Evolutionary conservation across 2,797 vertebrate genomes (phyloP), one percentile per base, ranked within the genome.

Genomic region (Ambastaia sidthimunki): DNA sequence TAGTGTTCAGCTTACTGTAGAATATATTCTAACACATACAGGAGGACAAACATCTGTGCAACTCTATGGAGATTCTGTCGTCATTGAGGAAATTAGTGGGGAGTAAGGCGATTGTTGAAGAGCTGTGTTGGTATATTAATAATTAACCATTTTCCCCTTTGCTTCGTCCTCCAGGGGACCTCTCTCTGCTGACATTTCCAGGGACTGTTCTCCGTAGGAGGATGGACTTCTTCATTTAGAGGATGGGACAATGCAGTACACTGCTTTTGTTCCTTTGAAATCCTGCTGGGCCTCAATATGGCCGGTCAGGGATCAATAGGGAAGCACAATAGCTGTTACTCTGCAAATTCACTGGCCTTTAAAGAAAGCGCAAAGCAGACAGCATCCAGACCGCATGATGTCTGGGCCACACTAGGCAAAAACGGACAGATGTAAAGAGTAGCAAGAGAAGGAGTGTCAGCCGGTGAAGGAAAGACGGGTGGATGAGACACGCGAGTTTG

Each of bases 211-310:
- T 75, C 82, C 16, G 67, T 63, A 73, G 81, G 80, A 87, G 81
- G 83, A 86, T 44, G 73, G 81, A 87, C 88, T 85, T 88, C 88
- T 91, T 86, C 86, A 89, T 88, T 89, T 88, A 83, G 85, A 86
- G 80, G 68, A 31, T 28, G 71, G 85, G 84, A 84, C 86, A 87
- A 86, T 85, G 83, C 83, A 78, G 82, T 76, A 68, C 80, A 77
- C 80, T 47, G 76, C 84, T 83, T 89, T 91, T 90, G 88, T 90
- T 73, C 78, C 76, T 85, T 86, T 84, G 86, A 85, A 83, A 86
- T 85, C 89, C 88, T 72, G 81, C 85, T 78, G 88, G 78, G 88
- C 81, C 88, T 86, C 90, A 90, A 89, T 90, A 89, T 89, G 90
- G 89, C 84, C 80, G 80, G 86, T 86, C 87, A 88, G 78, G 86